Evolutionary conservation across 2,113 vertebrate species (phyloP), one percentile per base, ranked within the genome.

Genomic region (Crotalus viridis): DNA sequence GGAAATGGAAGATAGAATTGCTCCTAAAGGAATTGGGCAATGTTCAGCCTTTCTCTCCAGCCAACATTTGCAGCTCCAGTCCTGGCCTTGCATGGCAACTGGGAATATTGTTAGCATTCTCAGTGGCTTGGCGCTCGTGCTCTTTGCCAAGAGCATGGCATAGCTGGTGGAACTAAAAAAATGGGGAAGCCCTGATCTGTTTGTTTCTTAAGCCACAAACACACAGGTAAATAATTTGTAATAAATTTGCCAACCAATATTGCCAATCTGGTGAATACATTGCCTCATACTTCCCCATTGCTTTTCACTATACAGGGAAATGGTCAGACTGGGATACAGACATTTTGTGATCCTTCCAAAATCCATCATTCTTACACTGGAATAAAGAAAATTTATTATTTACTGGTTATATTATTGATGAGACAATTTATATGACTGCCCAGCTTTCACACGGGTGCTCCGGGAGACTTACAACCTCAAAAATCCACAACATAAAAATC

Each of bases 1-100:
- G 88, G 69, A 93, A 90, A 92, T 59, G 88, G 54, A 26, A 92
- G 88, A 51, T 88, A 92, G 51, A 88, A 64, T 92, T 81, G 81
- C 51, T 56, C 39, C 46, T 81, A 90, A 26, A 93, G 55, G 51
- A 93, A n/a, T 81, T 59, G 22, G 56, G 28, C 88, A 93, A 28
- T 39, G 55, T 19, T 92, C 74, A 33, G 12, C 13, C 43, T 56
- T 26, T 52, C 51, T 88, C 48, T 87, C 26, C 17, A n/a, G 87
- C 17, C 19, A 21, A 39, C 33, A 39, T 81, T 43, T 81, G 33
- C 74, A 81, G 74, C 33, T 81, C 33, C 33, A 0, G 3, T 43
- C 74, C 33, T 43, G 33, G 17, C 33, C 17, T 81, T 81, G 74
- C 69, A 74, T 74, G n/a, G 56, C 46, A 56, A 19, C 33, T 24